Percentiles rank a stretch among this genome's conserved stretches.
These are phyloP conservation scores for Cryptocheilus praepositus DNA, from an alignment of 2,888 invertebrate genomes.

Conservation along the genomic window DNA sequence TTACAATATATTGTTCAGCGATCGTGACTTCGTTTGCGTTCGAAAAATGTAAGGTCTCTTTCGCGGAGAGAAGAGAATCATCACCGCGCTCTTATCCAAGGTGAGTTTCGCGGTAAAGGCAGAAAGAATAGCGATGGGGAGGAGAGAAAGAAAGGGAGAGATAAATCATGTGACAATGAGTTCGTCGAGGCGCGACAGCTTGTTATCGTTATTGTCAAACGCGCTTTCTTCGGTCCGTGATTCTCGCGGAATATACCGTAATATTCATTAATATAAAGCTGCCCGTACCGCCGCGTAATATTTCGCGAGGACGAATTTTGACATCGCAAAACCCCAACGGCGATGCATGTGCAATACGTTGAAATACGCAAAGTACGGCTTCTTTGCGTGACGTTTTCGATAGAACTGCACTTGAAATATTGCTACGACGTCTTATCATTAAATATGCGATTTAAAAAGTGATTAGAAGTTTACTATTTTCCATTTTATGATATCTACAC, in stretches of 20 bases:
- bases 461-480: too few relatives aligned
- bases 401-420: too few relatives aligned
- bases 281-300: background rate
- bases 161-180: slow-evolving; percentile 41
- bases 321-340: too few relatives aligned
- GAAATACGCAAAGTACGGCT: too few relatives aligned
- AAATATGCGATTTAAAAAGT: too few relatives aligned
- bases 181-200: slow-evolving; percentile 35
- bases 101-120: slow-evolving; percentile 16
- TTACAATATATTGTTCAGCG: background rate
- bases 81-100: slow-evolving; percentile 22
- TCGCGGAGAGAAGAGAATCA: background rate
- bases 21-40: too few relatives aligned
- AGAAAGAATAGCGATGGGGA: slow-evolving; percentile 4
- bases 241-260: slow-evolving; percentile 12
- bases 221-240: slow-evolving; percentile 24
- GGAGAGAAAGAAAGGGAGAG: slow-evolving; percentile 23
- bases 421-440: too few relatives aligned
- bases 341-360: too few relatives aligned
- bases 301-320: too few relatives aligned
- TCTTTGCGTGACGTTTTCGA: too few relatives aligned
- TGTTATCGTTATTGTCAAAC: slow-evolving; percentile 43
- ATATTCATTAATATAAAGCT: slow-evolving; percentile 21
- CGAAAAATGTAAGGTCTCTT: too few relatives aligned
- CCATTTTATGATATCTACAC: too few relatives aligned